Conservation (phyloP, 1,140 invertebrate species). For the Chrysoperla carnea region DNA sequence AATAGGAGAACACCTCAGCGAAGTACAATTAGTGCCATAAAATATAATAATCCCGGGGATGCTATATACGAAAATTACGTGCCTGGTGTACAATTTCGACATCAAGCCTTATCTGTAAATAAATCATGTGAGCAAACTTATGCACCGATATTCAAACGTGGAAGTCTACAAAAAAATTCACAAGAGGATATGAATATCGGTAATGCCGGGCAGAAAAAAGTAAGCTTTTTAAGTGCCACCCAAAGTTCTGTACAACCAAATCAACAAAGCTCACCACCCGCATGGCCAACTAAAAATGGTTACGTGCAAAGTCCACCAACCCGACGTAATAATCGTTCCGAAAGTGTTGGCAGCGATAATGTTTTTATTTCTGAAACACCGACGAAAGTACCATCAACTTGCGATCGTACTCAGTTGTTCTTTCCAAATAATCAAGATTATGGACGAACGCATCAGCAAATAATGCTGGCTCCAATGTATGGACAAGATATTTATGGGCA, state of each 20-base stretch:
- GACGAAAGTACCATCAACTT: conserved; percentile 8
- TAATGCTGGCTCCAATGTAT: conserved; percentile 3
- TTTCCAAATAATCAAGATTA: conserved; percentile 4
- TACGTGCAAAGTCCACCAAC: conserved; percentile 33
- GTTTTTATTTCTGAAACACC: neutral
- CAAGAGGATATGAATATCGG: conserved; percentile 18
- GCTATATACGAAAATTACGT: conserved; percentile 5
- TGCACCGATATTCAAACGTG: conserved; percentile 31
- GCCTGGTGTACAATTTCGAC: neutral
- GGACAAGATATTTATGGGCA: conserved; percentile 7
- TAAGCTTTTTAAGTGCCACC: conserved; percentile 25
- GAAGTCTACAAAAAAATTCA: conserved; percentile 22
- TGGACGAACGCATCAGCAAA: conserved; percentile 9
- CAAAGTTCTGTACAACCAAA: conserved; percentile 4
- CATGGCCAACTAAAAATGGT: conserved; percentile 33
- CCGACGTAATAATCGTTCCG: conserved; percentile 17
- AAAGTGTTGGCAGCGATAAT: neutral
- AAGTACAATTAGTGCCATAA: conserved; percentile 6
- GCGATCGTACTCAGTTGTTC: neutral
- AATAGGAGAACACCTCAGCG: conserved; percentile 10
- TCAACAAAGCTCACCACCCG: conserved; percentile 11
- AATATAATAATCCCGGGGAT: neutral
- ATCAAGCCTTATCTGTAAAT: neutral
- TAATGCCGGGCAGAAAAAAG: conserved; percentile 21
- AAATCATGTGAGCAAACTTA: neutral